phyloP scores from a whole-genome alignment of 53 echinoderm and acorn worm genomes.

The Hippasteria phrygiana region DNA sequence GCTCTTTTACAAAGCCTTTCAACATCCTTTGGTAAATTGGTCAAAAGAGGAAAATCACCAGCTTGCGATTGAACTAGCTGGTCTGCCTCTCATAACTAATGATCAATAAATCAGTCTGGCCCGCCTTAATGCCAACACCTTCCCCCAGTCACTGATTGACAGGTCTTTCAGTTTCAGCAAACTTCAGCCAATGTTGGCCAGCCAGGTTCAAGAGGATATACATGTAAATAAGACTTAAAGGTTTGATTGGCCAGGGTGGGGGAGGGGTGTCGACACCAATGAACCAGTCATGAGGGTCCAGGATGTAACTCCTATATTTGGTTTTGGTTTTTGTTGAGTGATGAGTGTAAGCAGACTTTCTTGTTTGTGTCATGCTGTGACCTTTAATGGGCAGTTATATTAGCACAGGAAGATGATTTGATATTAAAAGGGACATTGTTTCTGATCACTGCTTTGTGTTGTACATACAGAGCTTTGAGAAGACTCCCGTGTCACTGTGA shows the following conservation, averaged over 20 bases:
- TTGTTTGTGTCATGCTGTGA: neutral
- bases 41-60: neutral
- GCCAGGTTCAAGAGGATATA: neutral
- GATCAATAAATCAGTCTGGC: constrained; percentile 30
- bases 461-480: too few species aligned
- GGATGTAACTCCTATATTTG: neutral
- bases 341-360: neutral
- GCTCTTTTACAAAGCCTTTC: neutral
- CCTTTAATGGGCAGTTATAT: neutral
- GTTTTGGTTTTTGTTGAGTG: neutral
- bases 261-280: neutral
- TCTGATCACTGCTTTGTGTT: too few species aligned
- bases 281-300: neutral
- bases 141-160: constrained; percentile 8
- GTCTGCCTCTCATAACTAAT: neutral
- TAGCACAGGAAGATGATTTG: too few species aligned
- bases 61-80: neutral
- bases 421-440: too few species aligned
- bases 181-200: neutral
- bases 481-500: too few species aligned
- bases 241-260: constrained; percentile 19
- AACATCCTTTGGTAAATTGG: neutral
- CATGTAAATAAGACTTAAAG: constrained; percentile 37
- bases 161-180: neutral
- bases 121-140: neutral